Base-by-base conservation (phyloP, 2,797 vertebrate genomes). In the Gallinago stenura region DNA sequence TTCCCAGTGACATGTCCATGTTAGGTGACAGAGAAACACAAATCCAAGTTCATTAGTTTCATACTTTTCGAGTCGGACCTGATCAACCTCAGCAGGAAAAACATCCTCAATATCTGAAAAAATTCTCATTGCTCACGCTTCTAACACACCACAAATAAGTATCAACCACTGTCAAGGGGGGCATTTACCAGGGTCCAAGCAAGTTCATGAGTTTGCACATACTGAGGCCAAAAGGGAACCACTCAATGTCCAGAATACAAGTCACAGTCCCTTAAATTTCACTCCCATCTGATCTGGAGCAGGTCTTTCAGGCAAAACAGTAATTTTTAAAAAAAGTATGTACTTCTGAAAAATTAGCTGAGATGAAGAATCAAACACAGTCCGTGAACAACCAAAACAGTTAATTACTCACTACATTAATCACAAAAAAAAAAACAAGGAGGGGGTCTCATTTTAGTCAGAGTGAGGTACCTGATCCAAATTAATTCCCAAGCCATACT, bases 1-100 rank as follows among this genome's bases (percentile, higher is more conserved):
- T 24, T 7, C 20, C 39, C 20, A 21, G 20, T 5, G 11, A 11
- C 20, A 4, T 0, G 4, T 15, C 37, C 18, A 0, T 2, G 10
- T 6, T 20, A 25, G 43, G 56, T 9, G 51, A 39, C 58, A 77
- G 33, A 51, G 62, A 14, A 77, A 20, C 33, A 21, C 72, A 68
- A 86, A 65, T 8, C 24, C 9, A 6, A 18, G 37, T 22, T 51
- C 11, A 10, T 77, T 18, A 33, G 56, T 87, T 33, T 73, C 10
- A 2, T 17, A 8, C 12, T 56, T 85, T 46, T 28, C 31, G 5
- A 69, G 68, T 17, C 4, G 0, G n/a, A 58, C 4, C 24, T 39
- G 43, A 57, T 62, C 48, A 35, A 54, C 22, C 33, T 56, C 17
- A 48, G 30, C 16, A 19, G 26, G 30, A 6, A 61, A 83, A 89